Percentiles rank a stretch among this genome's conserved stretches.
phyloP scores from a whole-genome alignment of 2,888 invertebrate genomes.

The Torymus auratus region DNA sequence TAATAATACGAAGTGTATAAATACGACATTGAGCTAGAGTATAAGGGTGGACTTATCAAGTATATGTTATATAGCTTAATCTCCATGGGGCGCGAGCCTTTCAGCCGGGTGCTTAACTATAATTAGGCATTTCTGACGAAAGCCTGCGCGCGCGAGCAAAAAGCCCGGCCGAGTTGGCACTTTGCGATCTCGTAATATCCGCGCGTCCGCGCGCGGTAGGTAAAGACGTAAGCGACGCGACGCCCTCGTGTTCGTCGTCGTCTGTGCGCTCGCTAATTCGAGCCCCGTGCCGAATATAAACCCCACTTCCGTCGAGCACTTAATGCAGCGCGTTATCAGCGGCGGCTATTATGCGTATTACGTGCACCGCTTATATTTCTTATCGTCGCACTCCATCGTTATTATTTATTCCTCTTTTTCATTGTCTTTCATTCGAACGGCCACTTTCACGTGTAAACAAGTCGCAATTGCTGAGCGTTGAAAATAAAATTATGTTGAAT shows the following conservation, averaged over 20 bases:
- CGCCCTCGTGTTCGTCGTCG: not conserved
- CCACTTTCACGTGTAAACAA: too few species aligned
- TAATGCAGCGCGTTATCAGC: constrained; percentile 64
- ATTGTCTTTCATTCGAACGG: too few species aligned
- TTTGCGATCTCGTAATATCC: constrained; percentile 26
- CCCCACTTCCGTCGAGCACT: constrained; percentile 62
- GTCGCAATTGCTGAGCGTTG: too few species aligned
- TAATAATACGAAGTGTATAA: too few species aligned
- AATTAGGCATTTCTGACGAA: constrained; percentile 11
- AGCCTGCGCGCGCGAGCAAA: constrained; percentile 10
- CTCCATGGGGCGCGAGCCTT: constrained; percentile 2
- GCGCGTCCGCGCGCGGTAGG: constrained; percentile 46
- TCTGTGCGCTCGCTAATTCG: constrained; percentile 66
- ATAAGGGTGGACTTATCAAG: not conserved
- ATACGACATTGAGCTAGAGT: too few species aligned
- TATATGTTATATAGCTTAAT: constrained; percentile 32
- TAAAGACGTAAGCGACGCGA: not conserved
- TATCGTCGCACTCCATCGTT: too few species aligned
- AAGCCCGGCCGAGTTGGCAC: constrained; percentile 28
- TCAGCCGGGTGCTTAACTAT: constrained; percentile 12
- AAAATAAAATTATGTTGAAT: too few species aligned
- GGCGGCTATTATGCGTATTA: too few species aligned
- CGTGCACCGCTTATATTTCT: too few species aligned
- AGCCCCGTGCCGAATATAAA: constrained; percentile 67
- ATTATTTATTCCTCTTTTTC: too few species aligned